Evolutionary conservation across 1,140 invertebrate genomes (phyloP).

Genomic region (Eumeta japonica): DNA sequence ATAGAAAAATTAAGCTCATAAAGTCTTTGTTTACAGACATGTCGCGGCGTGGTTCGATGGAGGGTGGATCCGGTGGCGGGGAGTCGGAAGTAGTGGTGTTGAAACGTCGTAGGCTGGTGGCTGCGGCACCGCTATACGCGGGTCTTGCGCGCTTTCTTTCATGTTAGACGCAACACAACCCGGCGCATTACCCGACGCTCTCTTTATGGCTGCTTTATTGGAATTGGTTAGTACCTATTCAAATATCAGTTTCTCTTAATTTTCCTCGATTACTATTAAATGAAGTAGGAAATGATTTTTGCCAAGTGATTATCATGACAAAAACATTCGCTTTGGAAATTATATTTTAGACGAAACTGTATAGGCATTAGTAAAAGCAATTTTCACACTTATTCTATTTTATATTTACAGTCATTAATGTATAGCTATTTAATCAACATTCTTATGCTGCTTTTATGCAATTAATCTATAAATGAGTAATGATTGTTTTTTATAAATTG

Average conservation of each 20-base stretch:
- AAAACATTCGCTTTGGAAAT: no score
- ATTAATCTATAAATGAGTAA: no score
- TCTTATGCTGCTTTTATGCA: no score
- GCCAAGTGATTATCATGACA: conserved; percentile 1
- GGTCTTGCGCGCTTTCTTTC: conserved; percentile 84
- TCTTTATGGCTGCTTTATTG: conserved; percentile 90
- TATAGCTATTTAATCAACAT: no score
- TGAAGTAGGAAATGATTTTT: neutral
- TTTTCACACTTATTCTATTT: no score
- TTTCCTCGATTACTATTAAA: no score
- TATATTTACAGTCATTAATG: no score
- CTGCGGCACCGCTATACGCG: conserved; percentile 69
- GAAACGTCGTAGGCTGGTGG: conserved; percentile 80
- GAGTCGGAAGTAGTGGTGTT: conserved; percentile 85
- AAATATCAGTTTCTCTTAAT: conserved; percentile 6
- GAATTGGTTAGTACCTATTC: conserved; percentile 75
- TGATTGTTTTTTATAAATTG: no score
- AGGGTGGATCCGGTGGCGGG: conserved; percentile 71
- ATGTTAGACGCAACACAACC: conserved; percentile 93
- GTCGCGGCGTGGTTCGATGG: conserved; percentile 79
- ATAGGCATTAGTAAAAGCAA: no score
- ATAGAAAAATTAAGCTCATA: no score
- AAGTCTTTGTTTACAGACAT: conserved; percentile 67
- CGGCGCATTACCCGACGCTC: conserved; percentile 91
- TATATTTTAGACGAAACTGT: conserved; percentile 6